Conservation (phyloP, 2,113 vertebrate genomes). For the Laticauda laticaudata region DNA sequence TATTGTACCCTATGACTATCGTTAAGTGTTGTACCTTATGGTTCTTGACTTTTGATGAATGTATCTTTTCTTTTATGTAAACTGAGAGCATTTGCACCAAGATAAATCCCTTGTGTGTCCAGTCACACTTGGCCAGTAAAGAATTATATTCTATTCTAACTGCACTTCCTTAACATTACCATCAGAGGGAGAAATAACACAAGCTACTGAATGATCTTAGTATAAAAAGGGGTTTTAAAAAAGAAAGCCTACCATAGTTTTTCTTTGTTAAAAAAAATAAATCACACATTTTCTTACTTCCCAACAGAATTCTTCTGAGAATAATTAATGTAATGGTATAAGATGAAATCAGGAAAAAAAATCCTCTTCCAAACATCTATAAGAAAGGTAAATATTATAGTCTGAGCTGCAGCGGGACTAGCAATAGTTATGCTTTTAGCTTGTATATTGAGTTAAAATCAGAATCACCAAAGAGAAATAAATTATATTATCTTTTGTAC, state of each 20-base stretch:
- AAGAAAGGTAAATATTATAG: not conserved
- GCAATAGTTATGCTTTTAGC: not conserved
- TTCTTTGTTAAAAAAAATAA: not conserved
- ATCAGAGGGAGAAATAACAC: slow-evolving; percentile 47
- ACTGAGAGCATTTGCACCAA: too few relatives aligned
- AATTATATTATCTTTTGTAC: not conserved
- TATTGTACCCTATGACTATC: too few relatives aligned
- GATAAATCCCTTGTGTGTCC: too few relatives aligned
- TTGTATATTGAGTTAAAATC: not conserved
- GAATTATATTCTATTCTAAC: too few relatives aligned
- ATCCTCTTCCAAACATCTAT: not conserved
- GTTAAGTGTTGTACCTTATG: too few relatives aligned
- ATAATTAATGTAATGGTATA: not conserved
- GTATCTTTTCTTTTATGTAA: too few relatives aligned
- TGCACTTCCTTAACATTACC: slow-evolving; percentile 29
- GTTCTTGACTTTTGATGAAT: too few relatives aligned
- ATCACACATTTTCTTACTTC: not conserved
- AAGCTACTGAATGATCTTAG: not conserved
- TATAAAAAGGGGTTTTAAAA: not conserved
- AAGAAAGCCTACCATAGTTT: not conserved
- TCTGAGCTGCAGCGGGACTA: not conserved
- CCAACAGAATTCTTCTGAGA: not conserved
- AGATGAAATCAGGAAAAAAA: not conserved
- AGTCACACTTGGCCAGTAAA: too few relatives aligned
- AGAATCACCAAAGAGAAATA: not conserved